Evolutionary conservation across 2,888 invertebrate species (phyloP).

Genomic region (Parapristionchus giblindavisi): DNA sequence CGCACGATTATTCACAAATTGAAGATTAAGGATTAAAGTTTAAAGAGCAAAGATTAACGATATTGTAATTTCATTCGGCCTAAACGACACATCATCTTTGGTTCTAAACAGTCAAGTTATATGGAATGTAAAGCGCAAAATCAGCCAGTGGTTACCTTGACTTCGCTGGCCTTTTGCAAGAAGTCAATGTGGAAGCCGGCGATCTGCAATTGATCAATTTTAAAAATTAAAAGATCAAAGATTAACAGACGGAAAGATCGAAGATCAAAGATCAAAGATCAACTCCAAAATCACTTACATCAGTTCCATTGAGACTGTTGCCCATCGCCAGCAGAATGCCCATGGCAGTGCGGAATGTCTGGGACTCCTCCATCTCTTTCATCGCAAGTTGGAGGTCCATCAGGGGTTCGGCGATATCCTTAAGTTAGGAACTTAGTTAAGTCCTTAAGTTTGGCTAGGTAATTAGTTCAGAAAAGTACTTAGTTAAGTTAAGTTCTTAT

Average conservation of each 20-base stretch:
- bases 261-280: too few species aligned
- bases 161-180: conserved; percentile 80
- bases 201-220: conserved; percentile 75
- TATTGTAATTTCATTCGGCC: too few species aligned
- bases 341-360: conserved; percentile 92
- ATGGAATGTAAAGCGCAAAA: too few species aligned
- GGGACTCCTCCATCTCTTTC: conserved; percentile 87
- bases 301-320: conserved; percentile 90
- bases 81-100: too few species aligned
- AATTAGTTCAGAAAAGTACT: background rate
- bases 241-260: too few species aligned
- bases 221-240: too few species aligned
- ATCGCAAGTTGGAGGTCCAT: conserved; percentile 98
- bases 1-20: background rate
- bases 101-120: too few species aligned
- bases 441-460: background rate
- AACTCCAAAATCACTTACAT: conserved; percentile 72
- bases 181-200: conserved; percentile 98
- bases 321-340: conserved; percentile 92
- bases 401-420: conserved; percentile 97
- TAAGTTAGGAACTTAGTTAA: too few species aligned
- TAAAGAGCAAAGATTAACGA: too few species aligned
- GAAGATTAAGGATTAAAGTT: background rate
- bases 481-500: background rate
- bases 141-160: too few species aligned